Percentiles rank a stretch among this genome's conserved stretches.
Conservation (phyloP, 2,797 vertebrate genomes). For the Eulemur rubriventer region DNA sequence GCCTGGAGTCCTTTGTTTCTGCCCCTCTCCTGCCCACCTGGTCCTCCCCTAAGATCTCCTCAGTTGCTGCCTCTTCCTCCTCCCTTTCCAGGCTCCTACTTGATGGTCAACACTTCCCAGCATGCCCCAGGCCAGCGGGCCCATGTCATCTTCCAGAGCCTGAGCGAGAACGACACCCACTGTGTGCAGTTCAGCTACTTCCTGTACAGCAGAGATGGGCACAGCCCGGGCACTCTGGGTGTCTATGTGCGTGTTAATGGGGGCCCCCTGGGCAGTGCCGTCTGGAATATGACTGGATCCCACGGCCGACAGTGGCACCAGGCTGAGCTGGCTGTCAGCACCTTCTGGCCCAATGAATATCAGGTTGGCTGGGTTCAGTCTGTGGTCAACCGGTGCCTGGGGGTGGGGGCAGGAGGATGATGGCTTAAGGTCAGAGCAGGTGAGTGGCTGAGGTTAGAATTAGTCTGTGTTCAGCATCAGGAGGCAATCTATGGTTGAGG, state of each 20-base stretch:
- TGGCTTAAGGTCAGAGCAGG: not conserved
- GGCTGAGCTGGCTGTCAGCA: constrained; percentile 96
- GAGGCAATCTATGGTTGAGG: not conserved
- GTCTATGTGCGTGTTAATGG: constrained; percentile 93
- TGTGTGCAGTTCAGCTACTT: constrained; percentile 99
- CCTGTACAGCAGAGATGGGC: constrained; percentile 94
- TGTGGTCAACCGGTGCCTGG: not conserved
- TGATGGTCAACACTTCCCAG: constrained; percentile 97
- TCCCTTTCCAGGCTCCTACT: constrained; percentile 91
- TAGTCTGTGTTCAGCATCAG: not conserved
- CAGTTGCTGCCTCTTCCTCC: not conserved
- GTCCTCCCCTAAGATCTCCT: not conserved
- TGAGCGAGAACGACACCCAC: constrained; percentile 98
- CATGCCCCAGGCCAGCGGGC: constrained; percentile 91
- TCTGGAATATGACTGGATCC: constrained; percentile 93
- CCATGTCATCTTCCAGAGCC: constrained; percentile 92
- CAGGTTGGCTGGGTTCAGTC: constrained; percentile 88
- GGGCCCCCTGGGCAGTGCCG: constrained; percentile 91
- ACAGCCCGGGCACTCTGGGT: constrained; percentile 92
- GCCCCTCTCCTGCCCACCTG: not conserved
- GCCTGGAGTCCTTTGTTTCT: not conserved
- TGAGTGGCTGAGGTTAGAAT: not conserved
- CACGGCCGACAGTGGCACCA: constrained; percentile 96
- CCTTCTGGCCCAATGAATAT: constrained; percentile 98
- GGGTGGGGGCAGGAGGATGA: not conserved